Evolutionary conservation across 2,888 invertebrate species (phyloP), one percentile per base, ranked within the genome.

Genomic region (Acrobasis repandana): DNA sequence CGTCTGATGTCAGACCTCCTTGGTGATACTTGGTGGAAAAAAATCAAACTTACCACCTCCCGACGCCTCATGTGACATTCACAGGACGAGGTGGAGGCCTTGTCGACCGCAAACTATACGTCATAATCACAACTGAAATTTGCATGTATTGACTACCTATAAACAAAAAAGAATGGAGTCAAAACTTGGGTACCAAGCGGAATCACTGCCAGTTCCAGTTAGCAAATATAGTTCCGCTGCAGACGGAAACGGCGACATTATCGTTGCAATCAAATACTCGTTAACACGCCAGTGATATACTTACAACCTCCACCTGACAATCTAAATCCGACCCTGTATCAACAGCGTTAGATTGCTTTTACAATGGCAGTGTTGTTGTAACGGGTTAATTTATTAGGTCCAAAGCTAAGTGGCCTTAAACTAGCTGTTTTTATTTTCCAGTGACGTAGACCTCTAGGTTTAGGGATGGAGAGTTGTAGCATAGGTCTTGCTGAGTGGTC

Each of bases 211-310:
- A 52, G 15, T 16, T 60, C 51, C 33, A 52, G 52, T 60, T 60
- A 46, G 52, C 43, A 43, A 60, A 62, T 62, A 64, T 50, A 64
- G 66, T 67, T 64, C 63, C 61, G 64, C 58, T 63, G 65, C 61
- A 64, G 61, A 61, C 63, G 66, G 66, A 65, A 68, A 61, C 67
- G 64, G 69, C 65, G 76, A 80, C 79, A 80, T 83, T 83, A 82
- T 78, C 79, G 68, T 70, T 70, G 81, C 82, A 81, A 84, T 84
- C 80, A 83, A 83, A 79, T 79, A 75, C 75, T 80, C 82, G 83
- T 85, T 85, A 81, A 77, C 77, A 71, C 70, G 62, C 63, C 66
- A 65, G 66, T 63, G 65, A 69, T 66, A 66, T 66, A 65, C 61
- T 58, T n/a, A 33, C 51, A 6, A 46, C 46, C 38, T 11, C 18